Conservation (phyloP, 2,113 vertebrate species). For the Indicator indicator region DNA sequence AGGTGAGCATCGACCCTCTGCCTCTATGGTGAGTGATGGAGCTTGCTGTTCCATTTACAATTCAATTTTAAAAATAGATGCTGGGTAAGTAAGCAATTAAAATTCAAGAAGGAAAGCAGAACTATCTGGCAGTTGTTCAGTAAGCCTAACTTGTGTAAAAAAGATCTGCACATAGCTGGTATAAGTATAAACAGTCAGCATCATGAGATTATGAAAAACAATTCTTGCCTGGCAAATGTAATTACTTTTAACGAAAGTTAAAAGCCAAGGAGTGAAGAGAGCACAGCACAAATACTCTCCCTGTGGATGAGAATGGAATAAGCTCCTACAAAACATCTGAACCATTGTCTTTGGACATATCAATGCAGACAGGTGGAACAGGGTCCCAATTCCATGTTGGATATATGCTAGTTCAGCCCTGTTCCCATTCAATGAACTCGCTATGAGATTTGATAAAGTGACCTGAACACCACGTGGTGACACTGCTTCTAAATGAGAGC, state of each 20-base stretch:
- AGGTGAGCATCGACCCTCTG: not conserved
- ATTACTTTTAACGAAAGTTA: slow-evolving; percentile 48
- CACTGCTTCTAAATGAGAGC: not conserved
- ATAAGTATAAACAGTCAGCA: slow-evolving; percentile 58
- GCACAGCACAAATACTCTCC: not conserved
- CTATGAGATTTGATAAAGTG: not conserved
- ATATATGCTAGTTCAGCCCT: not conserved
- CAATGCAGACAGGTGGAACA: not conserved
- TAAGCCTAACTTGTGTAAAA: slow-evolving; percentile 61
- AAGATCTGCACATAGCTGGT: slow-evolving; percentile 53
- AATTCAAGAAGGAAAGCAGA: slow-evolving; percentile 68
- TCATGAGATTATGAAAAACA: slow-evolving; percentile 52
- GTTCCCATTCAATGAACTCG: not conserved
- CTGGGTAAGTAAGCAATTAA: slow-evolving; percentile 64
- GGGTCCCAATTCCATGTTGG: not conserved
- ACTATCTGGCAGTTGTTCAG: slow-evolving; percentile 60
- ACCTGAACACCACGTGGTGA: not conserved
- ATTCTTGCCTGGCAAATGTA: slow-evolving; percentile 51
- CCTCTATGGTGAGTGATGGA: slow-evolving; percentile 25
- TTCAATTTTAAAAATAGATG: slow-evolving; percentile 64
- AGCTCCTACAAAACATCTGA: not conserved
- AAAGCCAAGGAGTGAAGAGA: not conserved
- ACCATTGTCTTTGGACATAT: fast-evolving
- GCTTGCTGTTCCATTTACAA: slow-evolving; percentile 53
- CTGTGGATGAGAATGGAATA: not conserved